Conservation (phyloP, 2,113 vertebrate genomes). For the Daubentonia madagascariensis region DNA sequence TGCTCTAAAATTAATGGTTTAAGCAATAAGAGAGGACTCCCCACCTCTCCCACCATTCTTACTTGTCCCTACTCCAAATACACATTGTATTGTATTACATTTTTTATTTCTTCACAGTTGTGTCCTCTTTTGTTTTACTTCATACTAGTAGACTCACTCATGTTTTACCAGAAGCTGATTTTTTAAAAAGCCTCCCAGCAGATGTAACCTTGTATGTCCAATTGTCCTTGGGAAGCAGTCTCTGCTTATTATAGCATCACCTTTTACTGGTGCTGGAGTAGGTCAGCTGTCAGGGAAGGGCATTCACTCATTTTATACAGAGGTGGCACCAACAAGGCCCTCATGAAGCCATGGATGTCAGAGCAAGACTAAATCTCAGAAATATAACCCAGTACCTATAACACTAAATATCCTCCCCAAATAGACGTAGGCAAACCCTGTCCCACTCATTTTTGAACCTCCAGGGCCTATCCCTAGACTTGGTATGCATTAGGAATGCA, state of each 20-base stretch:
- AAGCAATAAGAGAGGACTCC: background rate
- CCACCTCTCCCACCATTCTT: background rate
- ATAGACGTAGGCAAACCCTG: background rate
- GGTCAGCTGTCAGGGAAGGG: background rate
- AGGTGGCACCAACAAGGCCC: background rate
- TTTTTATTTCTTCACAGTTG: constrained; percentile 16
- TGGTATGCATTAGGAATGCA: background rate
- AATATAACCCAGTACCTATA: background rate
- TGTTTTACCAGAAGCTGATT: background rate
- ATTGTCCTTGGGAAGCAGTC: constrained; percentile 40
- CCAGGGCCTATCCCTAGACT: background rate
- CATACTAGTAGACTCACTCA: background rate
- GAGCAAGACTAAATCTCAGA: background rate
- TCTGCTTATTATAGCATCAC: constrained; percentile 17
- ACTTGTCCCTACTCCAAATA: background rate
- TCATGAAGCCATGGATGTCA: background rate
- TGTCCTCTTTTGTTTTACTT: constrained; percentile 24
- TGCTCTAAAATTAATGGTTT: constrained; percentile 1
- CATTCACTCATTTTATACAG: background rate
- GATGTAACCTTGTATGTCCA: background rate
- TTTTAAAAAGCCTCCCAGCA: constrained; percentile 12
- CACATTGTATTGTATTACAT: background rate
- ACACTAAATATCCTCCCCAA: background rate
- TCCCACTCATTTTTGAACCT: background rate
- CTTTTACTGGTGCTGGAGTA: background rate